Evolutionary conservation across 2,888 invertebrate species (phyloP).

Genomic region (Ormia ochracea): DNA sequence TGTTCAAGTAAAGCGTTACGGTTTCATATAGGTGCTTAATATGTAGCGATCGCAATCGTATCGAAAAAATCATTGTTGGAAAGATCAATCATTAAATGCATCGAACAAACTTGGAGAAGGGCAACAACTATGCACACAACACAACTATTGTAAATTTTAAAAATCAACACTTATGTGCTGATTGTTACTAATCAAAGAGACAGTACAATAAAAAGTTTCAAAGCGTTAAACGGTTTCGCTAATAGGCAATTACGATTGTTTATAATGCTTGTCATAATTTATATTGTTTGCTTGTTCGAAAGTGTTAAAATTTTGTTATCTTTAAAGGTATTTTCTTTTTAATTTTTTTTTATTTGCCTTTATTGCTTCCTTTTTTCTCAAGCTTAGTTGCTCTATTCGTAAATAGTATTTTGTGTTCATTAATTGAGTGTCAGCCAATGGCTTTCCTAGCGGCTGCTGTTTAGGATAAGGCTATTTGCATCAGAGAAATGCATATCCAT

Average conservation of each 20-base stretch:
- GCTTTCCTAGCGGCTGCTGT: too few relatives aligned
- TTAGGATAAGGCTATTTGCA: too few relatives aligned
- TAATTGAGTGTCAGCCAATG: too few relatives aligned
- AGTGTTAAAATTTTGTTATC: too few relatives aligned
- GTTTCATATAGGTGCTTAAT: too few relatives aligned
- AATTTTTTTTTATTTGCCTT: neutral
- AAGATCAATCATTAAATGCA: neutral
- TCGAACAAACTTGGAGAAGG: neutral
- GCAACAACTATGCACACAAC: neutral
- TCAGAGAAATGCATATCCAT: too few relatives aligned
- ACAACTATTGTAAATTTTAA: conserved; percentile 7
- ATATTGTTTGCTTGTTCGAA: conserved; percentile 8
- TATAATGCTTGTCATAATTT: conserved; percentile 53
- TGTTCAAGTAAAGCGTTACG: too few relatives aligned
- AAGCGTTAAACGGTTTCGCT: conserved; percentile 51
- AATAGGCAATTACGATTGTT: conserved; percentile 55
- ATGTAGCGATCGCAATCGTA: too few relatives aligned
- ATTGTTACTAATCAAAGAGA: conserved; percentile 37
- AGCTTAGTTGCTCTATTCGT: neutral
- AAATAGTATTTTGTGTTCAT: too few relatives aligned
- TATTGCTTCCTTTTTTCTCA: neutral
- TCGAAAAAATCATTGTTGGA: too few relatives aligned
- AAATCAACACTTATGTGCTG: conserved; percentile 49
- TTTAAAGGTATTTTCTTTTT: neutral
- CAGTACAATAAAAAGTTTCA: conserved; percentile 21